Conservation (phyloP, 2,113 vertebrate genomes). For the Parus major region DNA sequence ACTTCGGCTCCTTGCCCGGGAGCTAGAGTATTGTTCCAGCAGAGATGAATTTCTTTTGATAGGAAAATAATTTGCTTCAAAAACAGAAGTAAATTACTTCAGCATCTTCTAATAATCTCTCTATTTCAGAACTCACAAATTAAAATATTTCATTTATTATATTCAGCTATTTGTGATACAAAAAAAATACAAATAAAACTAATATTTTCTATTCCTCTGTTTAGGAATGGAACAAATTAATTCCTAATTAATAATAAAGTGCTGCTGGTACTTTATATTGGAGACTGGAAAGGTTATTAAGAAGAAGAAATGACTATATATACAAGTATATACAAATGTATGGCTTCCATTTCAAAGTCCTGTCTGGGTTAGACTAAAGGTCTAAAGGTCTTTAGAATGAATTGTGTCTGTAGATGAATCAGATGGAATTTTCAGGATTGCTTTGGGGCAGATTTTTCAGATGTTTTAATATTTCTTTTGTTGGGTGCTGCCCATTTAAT, state of each 20-base stretch:
- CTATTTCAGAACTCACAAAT: background rate
- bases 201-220: background rate
- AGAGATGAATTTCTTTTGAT: background rate
- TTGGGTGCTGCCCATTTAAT: background rate
- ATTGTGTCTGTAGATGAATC: background rate
- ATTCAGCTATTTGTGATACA: background rate
- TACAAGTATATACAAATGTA: background rate
- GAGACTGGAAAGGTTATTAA: background rate
- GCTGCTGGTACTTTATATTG: background rate
- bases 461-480: background rate
- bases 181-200: background rate
- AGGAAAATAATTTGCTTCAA: slow-evolving; percentile 9
- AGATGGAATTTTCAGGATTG: background rate
- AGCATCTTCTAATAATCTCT: background rate
- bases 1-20: fast-evolving
- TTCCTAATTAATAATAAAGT: background rate
- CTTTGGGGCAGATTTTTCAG: background rate
- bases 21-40: background rate
- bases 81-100: background rate
- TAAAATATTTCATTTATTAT: background rate
- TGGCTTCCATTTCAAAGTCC: background rate
- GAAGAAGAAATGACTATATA: background rate
- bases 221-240: background rate
- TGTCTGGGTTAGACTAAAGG: background rate
- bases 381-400: background rate